Percentiles rank a stretch among this genome's conserved stretches.
phyloP scores from a whole-genome alignment of 2,113 vertebrate genomes.

The Grus americana region DNA sequence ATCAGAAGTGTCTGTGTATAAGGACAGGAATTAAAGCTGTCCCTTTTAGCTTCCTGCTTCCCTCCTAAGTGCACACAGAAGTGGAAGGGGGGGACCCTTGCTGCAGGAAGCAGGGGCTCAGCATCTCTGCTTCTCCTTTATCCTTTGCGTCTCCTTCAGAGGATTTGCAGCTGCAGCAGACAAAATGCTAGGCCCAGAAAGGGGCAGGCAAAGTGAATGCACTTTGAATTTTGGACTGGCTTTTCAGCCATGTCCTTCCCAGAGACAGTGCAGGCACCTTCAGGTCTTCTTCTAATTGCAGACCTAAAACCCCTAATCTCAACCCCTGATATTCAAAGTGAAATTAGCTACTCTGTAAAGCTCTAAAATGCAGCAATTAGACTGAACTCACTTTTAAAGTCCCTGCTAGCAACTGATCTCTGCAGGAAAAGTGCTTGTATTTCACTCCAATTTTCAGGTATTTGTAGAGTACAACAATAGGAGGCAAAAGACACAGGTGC shows the following conservation, averaged over 20 bases:
- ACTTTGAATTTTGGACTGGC: neutral
- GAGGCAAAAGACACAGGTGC: neutral
- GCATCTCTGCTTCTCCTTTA: neutral
- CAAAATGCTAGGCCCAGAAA: neutral
- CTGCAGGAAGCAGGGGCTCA: neutral
- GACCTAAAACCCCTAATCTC: neutral
- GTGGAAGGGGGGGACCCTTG: neutral
- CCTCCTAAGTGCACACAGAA: neutral
- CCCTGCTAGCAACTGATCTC: neutral
- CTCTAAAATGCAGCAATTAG: neutral
- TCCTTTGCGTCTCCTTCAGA: neutral
- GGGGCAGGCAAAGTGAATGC: neutral
- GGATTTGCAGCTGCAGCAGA: neutral
- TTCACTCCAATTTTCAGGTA: neutral
- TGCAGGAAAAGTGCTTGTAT: neutral
- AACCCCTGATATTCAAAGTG: neutral
- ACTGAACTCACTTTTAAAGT: neutral
- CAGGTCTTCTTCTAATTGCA: neutral
- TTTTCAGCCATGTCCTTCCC: neutral
- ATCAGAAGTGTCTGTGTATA: neutral
- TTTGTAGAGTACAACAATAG: neutral
- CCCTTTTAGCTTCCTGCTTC: neutral
- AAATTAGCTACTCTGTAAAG: neutral
- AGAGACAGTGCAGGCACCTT: neutral
- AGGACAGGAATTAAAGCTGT: neutral